Evolutionary conservation across 2,797 vertebrate species (phyloP), one percentile per base, ranked within the genome.

Genomic region (Melanotaenia pygmaea): DNA sequence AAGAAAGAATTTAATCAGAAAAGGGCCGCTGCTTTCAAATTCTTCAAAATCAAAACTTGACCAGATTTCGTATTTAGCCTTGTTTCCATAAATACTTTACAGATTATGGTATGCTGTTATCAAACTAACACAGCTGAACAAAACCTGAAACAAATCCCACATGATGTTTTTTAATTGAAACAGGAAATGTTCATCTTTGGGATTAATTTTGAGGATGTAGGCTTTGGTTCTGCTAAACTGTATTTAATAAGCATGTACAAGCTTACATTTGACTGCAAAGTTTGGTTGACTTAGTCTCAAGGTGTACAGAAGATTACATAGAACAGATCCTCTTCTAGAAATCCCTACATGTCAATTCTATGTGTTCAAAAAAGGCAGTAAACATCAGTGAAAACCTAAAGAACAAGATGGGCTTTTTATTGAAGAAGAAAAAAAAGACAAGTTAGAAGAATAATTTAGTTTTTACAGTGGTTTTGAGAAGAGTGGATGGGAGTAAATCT

Each of bases 401-500:
- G 43, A 64, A 66, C 28, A 54, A 66, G 60, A 64, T 45, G 0
- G 20, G 12, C 9, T 71, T 56, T 75, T 77, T 34, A 64, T 24
- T 32, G 16, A 30, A 30, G 47, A 80, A 11, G n/a, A n/a, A 50
- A 10, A 77, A 40, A 24, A 43, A 28, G 28, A 32, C 69, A 35
- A 79, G 67, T 80, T 61, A 59, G n/a, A 16, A 32, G 4, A 53
- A n/a, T 26, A 32, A 79, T 70, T 74, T 75, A 79, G 79, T 61
- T 72, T 57, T 38, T 64, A 34, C 59, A 86, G 83, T 83, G 81
- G 77, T 85, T 85, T 63, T 18, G 72, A 59, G 1, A 22, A 45
- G 57, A 63, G 32, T 61, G 45, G 38, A 37, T 62, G 80, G 77
- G 72, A 76, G 73, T 65, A 32, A 64, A 68, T 67, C 34, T 65